A percentile compares a stretch with the other conserved stretches of the same genome.
phyloP scores from a whole-genome alignment of 92 coral and sea anemone genomes.

The Palythoa grandis region DNA sequence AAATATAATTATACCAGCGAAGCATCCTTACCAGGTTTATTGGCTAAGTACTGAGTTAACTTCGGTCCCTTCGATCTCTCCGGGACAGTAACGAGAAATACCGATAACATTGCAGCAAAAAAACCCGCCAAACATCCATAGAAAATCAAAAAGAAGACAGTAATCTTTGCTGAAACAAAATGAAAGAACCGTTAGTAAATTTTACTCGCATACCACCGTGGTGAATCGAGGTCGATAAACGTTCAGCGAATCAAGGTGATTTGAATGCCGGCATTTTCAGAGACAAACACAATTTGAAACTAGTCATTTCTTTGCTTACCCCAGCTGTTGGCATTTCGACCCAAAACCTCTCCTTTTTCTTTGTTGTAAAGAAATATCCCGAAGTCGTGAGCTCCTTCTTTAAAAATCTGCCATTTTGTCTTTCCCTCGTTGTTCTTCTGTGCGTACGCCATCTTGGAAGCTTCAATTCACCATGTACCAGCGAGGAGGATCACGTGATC shows the following conservation, averaged over 20 bases:
- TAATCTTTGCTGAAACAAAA: constrained; percentile 80
- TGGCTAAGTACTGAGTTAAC: constrained; percentile 76
- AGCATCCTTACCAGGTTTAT: constrained; percentile 69
- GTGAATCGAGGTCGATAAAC: constrained; percentile 4
- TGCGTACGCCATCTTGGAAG: constrained; percentile 98
- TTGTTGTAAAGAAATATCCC: constrained; percentile 82
- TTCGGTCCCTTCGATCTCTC: constrained; percentile 84
- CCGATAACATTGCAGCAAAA: constrained; percentile 93
- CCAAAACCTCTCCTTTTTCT: constrained; percentile 84
- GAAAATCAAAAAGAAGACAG: constrained; percentile 86
- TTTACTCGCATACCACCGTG: neutral
- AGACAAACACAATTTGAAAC: neutral
- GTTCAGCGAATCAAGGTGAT: constrained; percentile 1
- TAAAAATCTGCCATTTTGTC: constrained; percentile 69
- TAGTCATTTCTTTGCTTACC: constrained; percentile 62
- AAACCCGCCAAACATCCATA: constrained; percentile 92
- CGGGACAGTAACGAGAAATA: constrained; percentile 87
- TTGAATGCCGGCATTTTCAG: constrained; percentile 37
- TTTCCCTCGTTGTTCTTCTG: constrained; percentile 76
- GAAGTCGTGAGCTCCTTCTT: constrained; percentile 53
- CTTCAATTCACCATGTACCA: too few relatives aligned
- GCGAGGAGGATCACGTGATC: constrained; percentile 72
- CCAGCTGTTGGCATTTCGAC: constrained; percentile 92
- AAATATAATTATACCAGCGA: neutral
- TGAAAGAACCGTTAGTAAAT: neutral